Evolutionary conservation across 2,113 vertebrate genomes (phyloP), one percentile per base, ranked within the genome.

Genomic region (Chrysemys picta): DNA sequence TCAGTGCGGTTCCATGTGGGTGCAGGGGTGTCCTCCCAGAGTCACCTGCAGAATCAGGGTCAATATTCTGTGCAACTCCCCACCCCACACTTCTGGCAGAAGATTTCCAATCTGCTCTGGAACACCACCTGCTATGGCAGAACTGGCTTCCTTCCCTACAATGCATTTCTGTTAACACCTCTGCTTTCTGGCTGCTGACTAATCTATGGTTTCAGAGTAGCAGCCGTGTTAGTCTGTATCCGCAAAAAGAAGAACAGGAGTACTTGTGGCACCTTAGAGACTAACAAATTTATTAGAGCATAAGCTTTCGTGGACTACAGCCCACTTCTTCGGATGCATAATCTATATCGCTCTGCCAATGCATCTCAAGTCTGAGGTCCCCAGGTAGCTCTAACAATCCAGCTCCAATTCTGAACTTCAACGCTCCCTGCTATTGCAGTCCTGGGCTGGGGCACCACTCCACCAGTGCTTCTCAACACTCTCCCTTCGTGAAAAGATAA

Each of bases 331-430:
- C n/a, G n/a, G n/a, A n/a, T n/a, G n/a, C n/a, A n/a, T 50, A 53
- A 82, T 35, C 56, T 35, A 12, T 3, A 2, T 17, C 35, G 8
- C 49, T 45, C 22, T 0, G 3, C 3, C 2, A 2, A 45, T 50
- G 16, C 42, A 35, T 85, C 31, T 80, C 31, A 8, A 13, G 10
- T 10, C 13, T 76, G 14, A 76, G 59, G 50, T 72, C n/a, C 10
- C 27, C 11, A 6, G 50, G 19, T 10, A 86, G n/a, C 31, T 38
- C 21, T 54, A 69, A 75, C 49, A 90, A 19, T 17, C 50, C 17
- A 17, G 49, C 50, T 50, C 84, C 17, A 31, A 2, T 80, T 25
- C 72, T 50, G 62, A 76, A 54, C 5, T 47, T 78, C 22, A 16
- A 14, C 69, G 11, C 25, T 11, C 16, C 35, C 45, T 47, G 38